These are phyloP conservation scores for Cerastis rubricosa DNA, from an alignment of 2,888 invertebrate genomes.

Conservation along the genomic window DNA sequence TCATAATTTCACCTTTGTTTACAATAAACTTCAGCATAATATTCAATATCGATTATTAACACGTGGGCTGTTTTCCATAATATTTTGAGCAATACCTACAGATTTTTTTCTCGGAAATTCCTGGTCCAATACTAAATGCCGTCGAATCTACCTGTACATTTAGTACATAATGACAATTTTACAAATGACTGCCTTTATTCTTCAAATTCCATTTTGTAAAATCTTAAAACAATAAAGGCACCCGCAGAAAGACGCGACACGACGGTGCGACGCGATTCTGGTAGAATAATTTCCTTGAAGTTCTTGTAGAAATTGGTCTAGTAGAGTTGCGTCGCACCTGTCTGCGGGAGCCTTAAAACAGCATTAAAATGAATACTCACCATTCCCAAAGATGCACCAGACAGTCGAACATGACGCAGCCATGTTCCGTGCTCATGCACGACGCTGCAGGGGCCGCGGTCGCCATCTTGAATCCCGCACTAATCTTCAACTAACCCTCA, in stretches of 20 bases:
- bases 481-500: constrained; percentile 58
- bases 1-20: constrained; percentile 25
- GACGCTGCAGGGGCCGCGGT: constrained; percentile 83
- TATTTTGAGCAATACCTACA: neutral
- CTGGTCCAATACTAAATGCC: no score
- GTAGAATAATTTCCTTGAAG: no score
- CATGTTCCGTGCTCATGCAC: constrained; percentile 86
- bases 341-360: no score
- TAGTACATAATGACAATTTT: no score
- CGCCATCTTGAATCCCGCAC: constrained; percentile 77
- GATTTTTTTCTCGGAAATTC: no score
- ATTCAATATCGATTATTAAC: constrained; percentile 24
- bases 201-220: no score
- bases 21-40: neutral
- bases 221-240: neutral
- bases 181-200: no score
- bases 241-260: no score
- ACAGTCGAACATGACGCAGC: constrained; percentile 89
- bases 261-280: no score
- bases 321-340: no score
- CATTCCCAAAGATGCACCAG: constrained; percentile 88
- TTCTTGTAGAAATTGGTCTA: no score
- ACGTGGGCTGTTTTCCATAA: constrained; percentile 1
- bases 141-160: no score
- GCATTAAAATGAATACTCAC: constrained; percentile 73